Percentiles rank a stretch among this genome's conserved stretches.
Conservation (phyloP, 2,113 vertebrate species). For the Myiozetetes cayanensis region DNA sequence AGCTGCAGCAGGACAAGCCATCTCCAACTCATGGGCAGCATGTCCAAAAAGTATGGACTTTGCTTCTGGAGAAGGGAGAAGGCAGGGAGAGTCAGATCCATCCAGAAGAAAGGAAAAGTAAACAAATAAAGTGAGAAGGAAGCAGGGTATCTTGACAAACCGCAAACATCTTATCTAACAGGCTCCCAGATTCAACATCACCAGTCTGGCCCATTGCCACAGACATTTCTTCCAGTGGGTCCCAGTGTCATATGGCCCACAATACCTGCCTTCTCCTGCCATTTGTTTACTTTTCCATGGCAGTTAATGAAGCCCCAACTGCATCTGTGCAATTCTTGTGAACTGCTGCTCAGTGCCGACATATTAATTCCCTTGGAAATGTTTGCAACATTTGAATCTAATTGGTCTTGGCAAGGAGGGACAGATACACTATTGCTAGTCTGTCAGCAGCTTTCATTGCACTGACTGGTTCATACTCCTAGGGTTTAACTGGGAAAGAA, state of each 20-base stretch:
- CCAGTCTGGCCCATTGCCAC: background rate
- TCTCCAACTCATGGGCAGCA: fast-evolving
- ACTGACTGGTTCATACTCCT: background rate
- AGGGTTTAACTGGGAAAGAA: background rate
- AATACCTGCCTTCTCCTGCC: background rate
- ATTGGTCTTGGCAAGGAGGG: background rate
- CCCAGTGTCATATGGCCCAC: fast-evolving
- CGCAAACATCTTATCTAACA: background rate
- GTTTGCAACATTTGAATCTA: background rate
- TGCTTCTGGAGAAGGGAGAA: background rate
- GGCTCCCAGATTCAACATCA: background rate
- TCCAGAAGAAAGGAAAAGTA: background rate
- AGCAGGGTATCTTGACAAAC: background rate
- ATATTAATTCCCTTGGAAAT: background rate
- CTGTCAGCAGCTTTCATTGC: background rate
- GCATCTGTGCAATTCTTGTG: background rate
- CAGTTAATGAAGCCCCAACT: background rate
- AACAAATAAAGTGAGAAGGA: background rate
- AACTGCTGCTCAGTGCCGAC: background rate
- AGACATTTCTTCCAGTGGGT: background rate
- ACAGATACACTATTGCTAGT: background rate
- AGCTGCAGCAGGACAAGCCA: background rate
- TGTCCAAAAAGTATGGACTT: background rate
- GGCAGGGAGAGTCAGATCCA: background rate
- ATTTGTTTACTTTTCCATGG: background rate